Evolutionary conservation across 2,888 invertebrate genomes (phyloP), one percentile per base, ranked within the genome.

Genomic region (Stegana nigrithorax): DNA sequence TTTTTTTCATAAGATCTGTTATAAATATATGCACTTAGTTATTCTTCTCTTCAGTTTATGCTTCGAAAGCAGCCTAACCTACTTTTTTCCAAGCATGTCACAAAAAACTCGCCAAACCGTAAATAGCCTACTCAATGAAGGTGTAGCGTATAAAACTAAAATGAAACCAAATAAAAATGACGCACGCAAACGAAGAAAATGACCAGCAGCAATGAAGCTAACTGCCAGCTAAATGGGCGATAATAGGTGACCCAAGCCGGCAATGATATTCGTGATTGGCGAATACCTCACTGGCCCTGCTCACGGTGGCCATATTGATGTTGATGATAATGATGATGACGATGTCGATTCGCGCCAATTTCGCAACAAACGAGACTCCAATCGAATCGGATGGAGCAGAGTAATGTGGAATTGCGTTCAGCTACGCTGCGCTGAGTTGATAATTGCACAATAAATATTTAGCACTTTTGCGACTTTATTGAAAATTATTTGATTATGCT

Each of bases 401-500:
- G n/a, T n/a, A n/a, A n/a, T n/a, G 17, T 47, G 21, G 25, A n/a
- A 25, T 23, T 47, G n/a, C 10, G 47, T 23, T 23, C 25, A 25
- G 17, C 8, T 12, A n/a, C 17, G 2, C 19, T 44, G 44, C 7
- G 1, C 10, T 47, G 47, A 47, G 47, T 47, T 47, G 17, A 58
- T 45, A 57, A 45, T 58, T 44, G 39, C 3, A 14, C 21, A 7
- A 45, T 58, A 29, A 58, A 58, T 58, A 44, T 58, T 58, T 29
- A 58, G 45, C 58, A 29, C 44, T 45, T n/a, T 29, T 25, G 17
- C 25, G 36, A 57, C 25, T 58, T 58, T 58, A 58, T 58, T 58
- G 25, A 27, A 45, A 58, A 45, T 19, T 45, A 58, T 36, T 19
- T n/a, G 25, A 7, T 4, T n/a, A 36, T 10, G 36, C 10, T 36